Evolutionary conservation across 2,888 invertebrate genomes (phyloP).

Genomic region (Parascotia fuliginaria): DNA sequence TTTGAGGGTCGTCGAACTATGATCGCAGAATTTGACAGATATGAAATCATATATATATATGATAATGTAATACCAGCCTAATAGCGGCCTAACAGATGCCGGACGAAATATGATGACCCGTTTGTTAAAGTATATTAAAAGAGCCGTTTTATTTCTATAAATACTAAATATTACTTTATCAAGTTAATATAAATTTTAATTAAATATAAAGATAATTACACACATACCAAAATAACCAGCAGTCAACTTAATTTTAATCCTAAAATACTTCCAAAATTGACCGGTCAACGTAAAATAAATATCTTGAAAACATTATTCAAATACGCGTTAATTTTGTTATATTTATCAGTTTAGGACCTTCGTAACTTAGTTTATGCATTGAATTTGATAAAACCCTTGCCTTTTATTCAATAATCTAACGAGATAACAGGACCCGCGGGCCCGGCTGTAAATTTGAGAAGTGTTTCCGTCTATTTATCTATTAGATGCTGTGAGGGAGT

Average conservation of each 20-base stretch:
- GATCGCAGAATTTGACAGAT: too few species aligned
- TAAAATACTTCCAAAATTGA: not conserved
- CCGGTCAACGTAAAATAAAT: constrained; percentile 25
- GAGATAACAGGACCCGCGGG: constrained; percentile 55
- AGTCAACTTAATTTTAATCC: not conserved
- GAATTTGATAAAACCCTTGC: constrained; percentile 61
- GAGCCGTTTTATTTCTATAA: too few species aligned
- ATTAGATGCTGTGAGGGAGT: constrained; percentile 10
- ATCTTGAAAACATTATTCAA: constrained; percentile 34
- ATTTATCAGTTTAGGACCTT: constrained; percentile 45
- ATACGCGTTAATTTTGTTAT: constrained; percentile 45
- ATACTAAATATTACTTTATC: too few species aligned
- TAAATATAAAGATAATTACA: too few species aligned
- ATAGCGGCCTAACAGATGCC: too few species aligned
- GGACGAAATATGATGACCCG: too few species aligned
- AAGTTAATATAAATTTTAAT: too few species aligned
- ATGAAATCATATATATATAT: too few species aligned
- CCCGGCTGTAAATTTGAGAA: constrained; percentile 46
- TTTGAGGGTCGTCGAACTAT: too few species aligned
- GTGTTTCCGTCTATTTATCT: constrained; percentile 30
- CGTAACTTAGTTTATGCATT: constrained; percentile 57
- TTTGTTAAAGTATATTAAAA: too few species aligned
- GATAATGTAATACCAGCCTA: too few species aligned
- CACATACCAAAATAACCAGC: not conserved
- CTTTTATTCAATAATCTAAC: constrained; percentile 66